Conservation (phyloP, 1,140 invertebrate genomes). For the Diabrotica undecimpunctata region DNA sequence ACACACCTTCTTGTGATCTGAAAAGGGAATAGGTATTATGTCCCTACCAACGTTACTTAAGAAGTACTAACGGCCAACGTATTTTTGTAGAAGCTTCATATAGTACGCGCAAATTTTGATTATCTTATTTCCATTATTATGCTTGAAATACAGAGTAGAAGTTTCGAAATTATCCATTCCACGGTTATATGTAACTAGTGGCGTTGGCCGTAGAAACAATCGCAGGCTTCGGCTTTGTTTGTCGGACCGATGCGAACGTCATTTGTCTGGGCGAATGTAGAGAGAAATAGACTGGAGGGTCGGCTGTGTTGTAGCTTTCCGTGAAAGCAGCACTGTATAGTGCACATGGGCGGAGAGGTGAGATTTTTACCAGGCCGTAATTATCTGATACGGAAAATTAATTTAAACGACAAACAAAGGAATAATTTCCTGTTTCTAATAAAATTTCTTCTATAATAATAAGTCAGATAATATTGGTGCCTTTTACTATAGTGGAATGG, state of each 20-base stretch:
- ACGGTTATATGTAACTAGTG: conserved; percentile 50
- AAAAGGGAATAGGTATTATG: too few species aligned
- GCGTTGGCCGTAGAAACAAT: conserved; percentile 33
- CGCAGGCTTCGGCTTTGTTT: conserved; percentile 41
- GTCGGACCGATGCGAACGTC: conserved; percentile 24
- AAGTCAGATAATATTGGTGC: too few species aligned
- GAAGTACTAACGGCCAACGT: background rate
- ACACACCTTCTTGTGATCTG: too few species aligned
- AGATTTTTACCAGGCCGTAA: too few species aligned
- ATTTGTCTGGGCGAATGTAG: conserved; percentile 39
- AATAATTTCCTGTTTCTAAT: too few species aligned
- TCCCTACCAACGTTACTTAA: background rate
- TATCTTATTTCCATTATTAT: conserved; percentile 51
- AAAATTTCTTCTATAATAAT: too few species aligned
- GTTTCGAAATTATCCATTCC: conserved; percentile 52
- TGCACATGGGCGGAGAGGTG: conserved; percentile 23
- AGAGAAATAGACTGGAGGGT: conserved; percentile 49
- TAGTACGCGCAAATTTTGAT: conserved; percentile 46
- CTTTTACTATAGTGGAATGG: too few species aligned
- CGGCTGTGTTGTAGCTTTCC: conserved; percentile 46
- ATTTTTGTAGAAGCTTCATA: conserved; percentile 23
- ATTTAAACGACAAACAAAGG: too few species aligned
- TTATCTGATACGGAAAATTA: too few species aligned
- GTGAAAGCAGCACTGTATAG: conserved; percentile 49
- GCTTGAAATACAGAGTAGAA: conserved; percentile 50